These are phyloP conservation scores for Dendrolimus kikuchii DNA, from an alignment of 1,140 invertebrate species.

Conservation along the genomic window DNA sequence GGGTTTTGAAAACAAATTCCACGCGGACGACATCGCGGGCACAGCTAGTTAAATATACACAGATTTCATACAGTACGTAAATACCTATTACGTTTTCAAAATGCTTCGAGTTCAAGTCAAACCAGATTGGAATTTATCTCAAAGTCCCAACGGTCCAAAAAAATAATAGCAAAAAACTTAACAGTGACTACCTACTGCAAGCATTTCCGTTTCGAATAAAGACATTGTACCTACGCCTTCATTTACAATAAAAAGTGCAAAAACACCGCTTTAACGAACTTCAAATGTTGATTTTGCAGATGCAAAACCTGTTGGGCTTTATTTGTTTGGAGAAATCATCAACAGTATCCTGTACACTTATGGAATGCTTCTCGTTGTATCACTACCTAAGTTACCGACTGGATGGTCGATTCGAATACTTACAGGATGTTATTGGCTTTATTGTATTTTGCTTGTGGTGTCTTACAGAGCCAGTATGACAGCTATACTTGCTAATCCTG, in stretches of 20 bases:
- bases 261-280: neutral
- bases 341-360: constrained; percentile 85
- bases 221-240: too few relatives aligned
- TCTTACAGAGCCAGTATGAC: constrained; percentile 88
- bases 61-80: too few relatives aligned
- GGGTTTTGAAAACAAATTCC: too few relatives aligned
- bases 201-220: too few relatives aligned
- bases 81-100: too few relatives aligned
- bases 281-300: constrained; percentile 38
- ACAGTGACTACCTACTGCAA: too few relatives aligned
- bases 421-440: constrained; percentile 90
- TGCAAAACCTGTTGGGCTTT: constrained; percentile 70
- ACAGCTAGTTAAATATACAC: too few relatives aligned
- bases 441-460: constrained; percentile 83
- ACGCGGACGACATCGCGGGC: too few relatives aligned
- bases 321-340: constrained; percentile 79
- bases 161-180: too few relatives aligned
- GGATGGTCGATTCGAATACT: constrained; percentile 84
- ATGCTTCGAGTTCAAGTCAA: too few relatives aligned
- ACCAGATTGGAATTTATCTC: too few relatives aligned
- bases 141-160: too few relatives aligned
- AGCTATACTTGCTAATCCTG: constrained; percentile 84
- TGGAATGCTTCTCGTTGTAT: constrained; percentile 84
- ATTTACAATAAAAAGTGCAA: neutral
- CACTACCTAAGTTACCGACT: constrained; percentile 80